phyloP scores from a whole-genome alignment of 2,888 invertebrate species.

The Gymnoscelis rufifasciata region DNA sequence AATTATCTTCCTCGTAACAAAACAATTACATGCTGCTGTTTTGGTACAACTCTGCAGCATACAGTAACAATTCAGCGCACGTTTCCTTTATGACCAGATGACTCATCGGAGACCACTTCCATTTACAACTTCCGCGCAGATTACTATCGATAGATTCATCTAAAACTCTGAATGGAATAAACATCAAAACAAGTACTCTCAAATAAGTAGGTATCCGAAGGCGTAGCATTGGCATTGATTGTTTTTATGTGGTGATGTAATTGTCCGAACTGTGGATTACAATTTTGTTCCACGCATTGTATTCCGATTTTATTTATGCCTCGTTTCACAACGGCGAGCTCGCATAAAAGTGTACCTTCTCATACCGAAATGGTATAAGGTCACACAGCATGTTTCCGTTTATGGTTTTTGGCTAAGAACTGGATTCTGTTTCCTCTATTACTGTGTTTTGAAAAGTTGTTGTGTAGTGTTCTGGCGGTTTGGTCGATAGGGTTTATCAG shows the following conservation, averaged over 20 bases:
- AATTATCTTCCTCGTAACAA: conserved; percentile 36
- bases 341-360: conserved; percentile 38
- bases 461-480: conserved; percentile 11
- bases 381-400: conserved; percentile 34
- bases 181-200: not conserved
- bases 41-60: conserved; percentile 22
- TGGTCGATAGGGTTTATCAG: conserved; percentile 47
- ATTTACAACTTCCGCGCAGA: conserved; percentile 6
- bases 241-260: conserved; percentile 64
- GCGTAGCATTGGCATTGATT: conserved; percentile 64
- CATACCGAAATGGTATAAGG: conserved; percentile 45
- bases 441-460: conserved; percentile 15
- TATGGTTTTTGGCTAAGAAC: conserved; percentile 20
- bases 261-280: conserved; percentile 45
- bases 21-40: conserved; percentile 33
- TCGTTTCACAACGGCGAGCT: conserved; percentile 56
- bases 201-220: conserved; percentile 37
- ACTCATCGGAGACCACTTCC: conserved; percentile 5
- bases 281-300: conserved; percentile 51
- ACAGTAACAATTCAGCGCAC: conserved; percentile 12
- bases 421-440: conserved; percentile 17
- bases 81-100: conserved; percentile 17
- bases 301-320: conserved; percentile 54
- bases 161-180: conserved; percentile 37
- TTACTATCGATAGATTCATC: conserved; percentile 23